Evolutionary conservation across 2,797 vertebrate genomes (phyloP).

Genomic region (Allobates femoralis): DNA sequence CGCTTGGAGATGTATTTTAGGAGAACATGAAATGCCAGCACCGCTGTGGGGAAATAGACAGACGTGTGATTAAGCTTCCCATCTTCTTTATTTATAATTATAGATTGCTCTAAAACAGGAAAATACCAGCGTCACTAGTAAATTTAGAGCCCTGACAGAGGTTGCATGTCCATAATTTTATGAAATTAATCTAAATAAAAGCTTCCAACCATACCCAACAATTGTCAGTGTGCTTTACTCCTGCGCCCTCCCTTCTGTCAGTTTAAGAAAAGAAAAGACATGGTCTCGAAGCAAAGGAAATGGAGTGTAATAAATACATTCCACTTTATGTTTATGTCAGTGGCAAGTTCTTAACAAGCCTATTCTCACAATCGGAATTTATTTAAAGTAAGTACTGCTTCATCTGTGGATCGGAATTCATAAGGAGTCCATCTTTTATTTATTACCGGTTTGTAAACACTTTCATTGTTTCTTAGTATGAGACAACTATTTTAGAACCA

Average conservation of each 20-base stretch:
- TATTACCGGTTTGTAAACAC: neutral
- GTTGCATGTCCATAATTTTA: constrained; percentile 51
- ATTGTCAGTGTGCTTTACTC: constrained; percentile 51
- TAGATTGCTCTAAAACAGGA: constrained; percentile 48
- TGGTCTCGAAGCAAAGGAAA: constrained; percentile 22
- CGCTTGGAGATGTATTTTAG: constrained; percentile 28
- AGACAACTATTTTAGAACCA: neutral
- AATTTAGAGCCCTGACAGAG: constrained; percentile 39
- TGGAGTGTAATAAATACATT: constrained; percentile 56
- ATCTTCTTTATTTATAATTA: constrained; percentile 60
- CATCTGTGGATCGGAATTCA: neutral
- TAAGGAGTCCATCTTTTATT: neutral
- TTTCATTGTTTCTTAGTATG: neutral
- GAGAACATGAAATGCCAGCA: constrained; percentile 37
- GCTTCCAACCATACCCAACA: constrained; percentile 54
- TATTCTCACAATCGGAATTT: constrained; percentile 32
- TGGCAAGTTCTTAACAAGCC: constrained; percentile 42
- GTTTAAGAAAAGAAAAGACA: constrained; percentile 34
- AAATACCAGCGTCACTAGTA: constrained; percentile 48
- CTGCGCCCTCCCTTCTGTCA: constrained; percentile 25
- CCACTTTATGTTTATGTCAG: constrained; percentile 52
- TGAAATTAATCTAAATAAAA: constrained; percentile 60
- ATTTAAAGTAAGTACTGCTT: constrained; percentile 20
- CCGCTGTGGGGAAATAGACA: constrained; percentile 26
- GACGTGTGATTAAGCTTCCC: constrained; percentile 44